Evolutionary conservation across 1,140 invertebrate genomes (phyloP), one percentile per base, ranked within the genome.

Genomic region (Lepidotrigona ventralis): DNA sequence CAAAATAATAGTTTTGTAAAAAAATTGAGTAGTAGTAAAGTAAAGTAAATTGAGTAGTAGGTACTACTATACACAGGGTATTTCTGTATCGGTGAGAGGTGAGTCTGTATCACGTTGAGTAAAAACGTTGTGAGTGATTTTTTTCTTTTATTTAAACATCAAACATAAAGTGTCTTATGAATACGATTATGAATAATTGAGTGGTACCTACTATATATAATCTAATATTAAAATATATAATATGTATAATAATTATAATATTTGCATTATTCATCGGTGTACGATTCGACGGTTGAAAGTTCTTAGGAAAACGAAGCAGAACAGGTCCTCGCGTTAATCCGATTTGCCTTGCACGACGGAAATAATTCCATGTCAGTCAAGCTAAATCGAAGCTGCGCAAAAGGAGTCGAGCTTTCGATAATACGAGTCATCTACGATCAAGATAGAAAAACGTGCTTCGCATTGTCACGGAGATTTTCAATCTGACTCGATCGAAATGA

Each of bases 81-180:
- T 33, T 33, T 33, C 33, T 33, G 33, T 2, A 3, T 33, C 33
- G 33, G 1, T 33, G 33, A 33, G 33, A 33, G 33, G 33, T 33
- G 33, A 33, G 1, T 33, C 33, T 33, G 33, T n/a, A n/a, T n/a
- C n/a, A n/a, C 33, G 33, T 33, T 33, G 3, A 33, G 4, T 33
- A 33, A 33, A 33, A 33, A 91, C 91, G 88, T 88, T 94, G 93
- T 93, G 94, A 95, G 93, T 94, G 94, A 94, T n/a, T 90, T 81
- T 33, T 0, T 46, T 1, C 33, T 63, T 39, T 53, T 21, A 51
- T 69, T 19, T 23, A 26, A 51, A 1, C n/a, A n/a, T 14, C 2
- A 15, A 23, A 21, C 11, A 46, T 29, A 60, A n/a, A 60, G 1
- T 60, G 21, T 60, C 33, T 33, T 33, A 33, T 33, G 4, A 33